These are phyloP conservation scores for Alitta virens DNA, from an alignment of 2,888 invertebrate genomes.

Conservation along the genomic window DNA sequence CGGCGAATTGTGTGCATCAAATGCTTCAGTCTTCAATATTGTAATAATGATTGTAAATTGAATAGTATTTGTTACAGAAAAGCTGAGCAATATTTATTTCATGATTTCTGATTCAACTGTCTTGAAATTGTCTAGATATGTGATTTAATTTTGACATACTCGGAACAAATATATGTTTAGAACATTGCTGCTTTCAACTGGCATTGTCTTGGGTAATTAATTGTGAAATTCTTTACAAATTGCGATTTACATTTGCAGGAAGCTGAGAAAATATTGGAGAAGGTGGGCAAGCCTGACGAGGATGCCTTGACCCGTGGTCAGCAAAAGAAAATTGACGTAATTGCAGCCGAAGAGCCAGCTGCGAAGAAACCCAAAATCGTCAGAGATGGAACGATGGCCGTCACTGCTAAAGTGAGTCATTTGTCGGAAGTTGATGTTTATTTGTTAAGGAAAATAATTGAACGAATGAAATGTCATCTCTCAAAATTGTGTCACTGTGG, in stretches of 20 bases:
- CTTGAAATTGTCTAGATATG: too few species aligned
- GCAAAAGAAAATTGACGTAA: constrained; percentile 44
- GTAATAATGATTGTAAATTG: neutral
- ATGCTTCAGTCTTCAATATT: too few species aligned
- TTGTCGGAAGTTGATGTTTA: neutral
- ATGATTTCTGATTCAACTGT: too few species aligned
- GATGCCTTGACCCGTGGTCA: constrained; percentile 47
- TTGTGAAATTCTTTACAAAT: too few species aligned
- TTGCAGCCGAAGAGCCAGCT: constrained; percentile 38
- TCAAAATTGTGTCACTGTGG: neutral
- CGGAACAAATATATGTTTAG: too few species aligned
- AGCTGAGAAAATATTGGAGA: constrained; percentile 37
- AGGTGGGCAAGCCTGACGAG: constrained; percentile 38
- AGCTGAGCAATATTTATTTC: neutral
- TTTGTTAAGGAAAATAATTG: neutral
- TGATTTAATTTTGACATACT: too few species aligned
- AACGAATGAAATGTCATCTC: neutral
- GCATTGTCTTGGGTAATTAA: too few species aligned
- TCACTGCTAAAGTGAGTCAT: constrained; percentile 45
- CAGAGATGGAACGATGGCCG: constrained; percentile 49
- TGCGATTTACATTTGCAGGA: constrained; percentile 37
- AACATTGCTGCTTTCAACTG: too few species aligned
- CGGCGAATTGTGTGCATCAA: too few species aligned
- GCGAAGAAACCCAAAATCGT: constrained; percentile 43
- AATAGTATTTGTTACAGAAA: neutral